phyloP scores from a whole-genome alignment of 2,888 invertebrate species.

The Ellobium chinense region DNA sequence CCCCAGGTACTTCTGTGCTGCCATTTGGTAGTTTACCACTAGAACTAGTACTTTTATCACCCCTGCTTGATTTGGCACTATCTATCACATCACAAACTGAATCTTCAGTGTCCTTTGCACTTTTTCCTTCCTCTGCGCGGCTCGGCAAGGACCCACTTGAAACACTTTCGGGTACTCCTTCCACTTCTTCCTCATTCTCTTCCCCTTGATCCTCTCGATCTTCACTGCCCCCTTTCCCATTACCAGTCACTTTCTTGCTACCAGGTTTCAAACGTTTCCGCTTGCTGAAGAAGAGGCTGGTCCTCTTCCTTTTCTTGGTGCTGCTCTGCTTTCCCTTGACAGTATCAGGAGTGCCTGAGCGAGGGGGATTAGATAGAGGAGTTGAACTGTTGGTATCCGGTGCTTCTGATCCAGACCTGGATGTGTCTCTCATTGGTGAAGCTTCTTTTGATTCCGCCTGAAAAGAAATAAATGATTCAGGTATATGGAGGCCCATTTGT shows the following conservation, averaged over 20 bases:
- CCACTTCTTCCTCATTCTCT: conserved; percentile 37
- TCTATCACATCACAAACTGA: background rate
- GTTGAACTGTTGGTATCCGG: background rate
- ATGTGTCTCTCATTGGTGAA: conserved; percentile 25
- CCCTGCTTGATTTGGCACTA: background rate
- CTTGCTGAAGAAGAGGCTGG: conserved; percentile 7
- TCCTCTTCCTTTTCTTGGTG: conserved; percentile 24
- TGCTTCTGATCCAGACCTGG: conserved; percentile 10
- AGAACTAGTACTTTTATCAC: background rate
- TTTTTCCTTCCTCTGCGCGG: background rate
- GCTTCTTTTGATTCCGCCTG: conserved; percentile 45
- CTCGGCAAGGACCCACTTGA: background rate
- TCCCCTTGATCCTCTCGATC: conserved; percentile 45
- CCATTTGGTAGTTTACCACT: background rate
- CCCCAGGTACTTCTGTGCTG: background rate
- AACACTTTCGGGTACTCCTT: conserved; percentile 51
- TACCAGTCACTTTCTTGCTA: background rate
- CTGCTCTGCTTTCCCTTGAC: conserved; percentile 2
- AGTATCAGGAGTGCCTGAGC: background rate
- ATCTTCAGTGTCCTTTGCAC: background rate
- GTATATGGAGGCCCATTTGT: too few species aligned
- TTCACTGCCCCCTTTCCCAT: background rate
- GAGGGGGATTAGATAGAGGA: background rate
- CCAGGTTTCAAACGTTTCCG: conserved; percentile 33
- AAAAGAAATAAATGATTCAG: too few species aligned